Evolutionary conservation across 1,140 invertebrate species (phyloP).

Genomic region (Stenopsyche tienmushanensis): DNA sequence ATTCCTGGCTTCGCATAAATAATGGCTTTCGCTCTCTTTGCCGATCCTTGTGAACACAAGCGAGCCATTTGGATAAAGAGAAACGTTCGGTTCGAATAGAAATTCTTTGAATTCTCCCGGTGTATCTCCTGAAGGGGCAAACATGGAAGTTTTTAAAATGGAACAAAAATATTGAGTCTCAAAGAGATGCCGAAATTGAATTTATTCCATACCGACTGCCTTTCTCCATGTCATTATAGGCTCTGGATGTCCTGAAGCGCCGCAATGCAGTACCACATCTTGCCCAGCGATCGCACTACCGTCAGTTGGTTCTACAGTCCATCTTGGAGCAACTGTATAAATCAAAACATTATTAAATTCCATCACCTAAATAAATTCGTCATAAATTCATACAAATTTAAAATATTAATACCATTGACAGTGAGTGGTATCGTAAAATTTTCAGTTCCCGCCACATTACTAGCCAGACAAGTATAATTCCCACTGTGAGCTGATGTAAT

Average conservation of each 20-base stretch:
- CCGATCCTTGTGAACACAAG: conserved; percentile 76
- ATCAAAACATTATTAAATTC: conserved; percentile 1
- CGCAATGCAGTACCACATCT: conserved; percentile 82
- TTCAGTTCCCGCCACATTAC: conserved; percentile 79
- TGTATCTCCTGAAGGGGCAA: conserved; percentile 60
- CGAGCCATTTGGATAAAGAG: conserved; percentile 78
- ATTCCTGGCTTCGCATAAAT: conserved; percentile 90
- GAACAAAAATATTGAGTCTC: not conserved
- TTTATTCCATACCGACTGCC: conserved; percentile 63
- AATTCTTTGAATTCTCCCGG: conserved; percentile 86
- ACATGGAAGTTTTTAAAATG: not conserved
- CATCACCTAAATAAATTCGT: not conserved
- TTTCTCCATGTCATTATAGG: conserved; percentile 87
- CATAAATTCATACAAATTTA: not conserved
- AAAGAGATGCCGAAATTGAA: not conserved
- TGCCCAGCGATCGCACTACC: conserved; percentile 82
- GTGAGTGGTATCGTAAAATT: conserved; percentile 73
- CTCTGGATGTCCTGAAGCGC: conserved; percentile 86
- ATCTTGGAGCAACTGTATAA: conserved; percentile 80
- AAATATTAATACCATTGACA: conserved; percentile 70
- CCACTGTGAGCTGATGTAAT: conserved; percentile 81
- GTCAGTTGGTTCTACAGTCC: conserved; percentile 87
- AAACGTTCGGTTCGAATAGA: conserved; percentile 70
- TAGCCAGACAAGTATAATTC: conserved; percentile 87
- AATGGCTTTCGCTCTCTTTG: conserved; percentile 85